Evolutionary conservation across 2,113 vertebrate genomes (phyloP).

Genomic region (Clarias gariepinus): DNA sequence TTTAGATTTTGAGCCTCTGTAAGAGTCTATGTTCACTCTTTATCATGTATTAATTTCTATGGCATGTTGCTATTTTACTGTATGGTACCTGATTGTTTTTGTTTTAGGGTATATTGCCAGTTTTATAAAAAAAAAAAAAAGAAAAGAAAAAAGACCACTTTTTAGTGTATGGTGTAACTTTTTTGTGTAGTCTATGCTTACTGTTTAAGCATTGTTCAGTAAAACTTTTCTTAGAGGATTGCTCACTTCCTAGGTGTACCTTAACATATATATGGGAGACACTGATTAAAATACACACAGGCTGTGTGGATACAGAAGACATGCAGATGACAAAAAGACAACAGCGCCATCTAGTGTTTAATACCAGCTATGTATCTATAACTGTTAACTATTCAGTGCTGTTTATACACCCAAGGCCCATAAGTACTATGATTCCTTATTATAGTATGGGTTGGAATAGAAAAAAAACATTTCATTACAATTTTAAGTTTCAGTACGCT

Average conservation of each 20-base stretch:
- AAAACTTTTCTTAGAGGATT: neutral
- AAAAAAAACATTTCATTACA: neutral
- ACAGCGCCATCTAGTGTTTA: neutral
- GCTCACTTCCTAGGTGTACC: neutral
- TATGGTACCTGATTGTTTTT: neutral
- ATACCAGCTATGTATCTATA: neutral
- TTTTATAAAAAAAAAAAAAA: neutral
- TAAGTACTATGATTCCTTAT: neutral
- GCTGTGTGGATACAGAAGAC: too few relatives aligned
- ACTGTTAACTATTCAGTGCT: neutral
- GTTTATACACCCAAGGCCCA: neutral
- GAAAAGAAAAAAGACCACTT: neutral
- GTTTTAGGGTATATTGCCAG: neutral
- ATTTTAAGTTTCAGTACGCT: neutral
- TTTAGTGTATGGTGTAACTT: neutral
- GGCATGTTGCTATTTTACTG: neutral
- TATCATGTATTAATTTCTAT: neutral
- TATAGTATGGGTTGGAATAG: neutral
- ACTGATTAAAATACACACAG: too few relatives aligned
- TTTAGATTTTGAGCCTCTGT: too few relatives aligned
- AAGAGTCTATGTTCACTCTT: neutral
- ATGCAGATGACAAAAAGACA: too few relatives aligned
- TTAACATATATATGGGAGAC: neutral
- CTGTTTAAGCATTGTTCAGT: neutral
- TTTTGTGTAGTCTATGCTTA: neutral